Conservation (phyloP, 2,113 vertebrate species). For the Daboia siamensis region DNA sequence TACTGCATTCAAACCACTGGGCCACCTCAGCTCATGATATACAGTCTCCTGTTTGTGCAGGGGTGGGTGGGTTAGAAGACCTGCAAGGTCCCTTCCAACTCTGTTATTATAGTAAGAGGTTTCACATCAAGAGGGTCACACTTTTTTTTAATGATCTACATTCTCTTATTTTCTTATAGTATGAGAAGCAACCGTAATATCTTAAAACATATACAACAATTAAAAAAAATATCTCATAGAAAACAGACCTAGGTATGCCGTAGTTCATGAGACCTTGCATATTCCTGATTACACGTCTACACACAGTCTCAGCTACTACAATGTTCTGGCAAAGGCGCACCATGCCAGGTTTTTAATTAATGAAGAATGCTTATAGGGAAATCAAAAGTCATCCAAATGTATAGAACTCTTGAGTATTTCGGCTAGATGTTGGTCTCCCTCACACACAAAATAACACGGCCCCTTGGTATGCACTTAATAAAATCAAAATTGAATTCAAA, state of each 20-base stretch:
- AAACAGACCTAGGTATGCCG: not conserved
- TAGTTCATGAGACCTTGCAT: not conserved
- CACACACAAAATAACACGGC: not conserved
- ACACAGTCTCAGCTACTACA: not conserved
- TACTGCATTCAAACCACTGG: too few species aligned
- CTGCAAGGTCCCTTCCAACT: not conserved
- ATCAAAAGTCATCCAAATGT: not conserved
- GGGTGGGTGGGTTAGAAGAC: not conserved
- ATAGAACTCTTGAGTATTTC: not conserved
- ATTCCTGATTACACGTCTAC: not conserved
- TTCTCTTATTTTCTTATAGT: too few species aligned
- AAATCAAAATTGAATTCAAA: not conserved
- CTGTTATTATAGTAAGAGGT: not conserved
- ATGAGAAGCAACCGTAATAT: too few species aligned
- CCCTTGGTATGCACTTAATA: not conserved
- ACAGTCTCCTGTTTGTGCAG: not conserved
- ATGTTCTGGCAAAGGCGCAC: not conserved
- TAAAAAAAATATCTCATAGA: not conserved
- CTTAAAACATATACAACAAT: too few species aligned
- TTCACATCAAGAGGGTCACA: not conserved
- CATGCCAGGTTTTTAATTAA: conserved; percentile 1
- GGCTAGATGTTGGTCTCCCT: not conserved
- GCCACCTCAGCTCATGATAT: not conserved
- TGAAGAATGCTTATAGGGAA: not conserved
- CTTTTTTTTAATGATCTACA: not conserved